Evolutionary conservation across 92 coral and sea anemone species (phyloP).

Genomic region (Porites rus): DNA sequence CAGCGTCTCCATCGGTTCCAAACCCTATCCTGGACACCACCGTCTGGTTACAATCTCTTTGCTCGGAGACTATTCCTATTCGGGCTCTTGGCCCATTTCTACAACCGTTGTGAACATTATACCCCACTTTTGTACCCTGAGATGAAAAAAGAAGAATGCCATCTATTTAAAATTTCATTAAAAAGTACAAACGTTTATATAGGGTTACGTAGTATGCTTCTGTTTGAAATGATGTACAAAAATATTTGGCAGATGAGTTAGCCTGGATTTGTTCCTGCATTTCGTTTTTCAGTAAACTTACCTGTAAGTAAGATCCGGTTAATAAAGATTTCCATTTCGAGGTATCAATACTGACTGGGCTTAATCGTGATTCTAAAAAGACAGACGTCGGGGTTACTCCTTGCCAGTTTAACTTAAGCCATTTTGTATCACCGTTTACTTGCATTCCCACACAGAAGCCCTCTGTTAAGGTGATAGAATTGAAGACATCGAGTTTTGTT

Average conservation of each 20-base stretch:
- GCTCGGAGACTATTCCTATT: slow-evolving; percentile 1
- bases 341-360: fast-evolving
- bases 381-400: not conserved
- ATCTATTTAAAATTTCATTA: not conserved
- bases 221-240: no score
- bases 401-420: not conserved
- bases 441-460: slow-evolving; percentile 50
- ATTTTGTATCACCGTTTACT: slow-evolving; percentile 17
- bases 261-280: not conserved
- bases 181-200: no score
- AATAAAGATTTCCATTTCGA: slow-evolving; percentile 17
- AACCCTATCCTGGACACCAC: slow-evolving; percentile 30
- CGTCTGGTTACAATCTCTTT: not conserved
- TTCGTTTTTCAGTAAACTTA: not conserved
- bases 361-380: fast-evolving
- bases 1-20: slow-evolving; percentile 13
- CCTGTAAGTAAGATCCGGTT: slow-evolving; percentile 16
- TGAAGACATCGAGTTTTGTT: slow-evolving; percentile 4
- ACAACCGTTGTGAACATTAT: not conserved
- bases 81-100: not conserved
- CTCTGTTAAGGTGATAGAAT: not conserved
- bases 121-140: not conserved
- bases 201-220: no score
- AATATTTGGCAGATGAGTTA: not conserved
- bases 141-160: not conserved